Base-by-base conservation (phyloP, 1,140 invertebrate species). In the Bombus haemorrhoidalis region DNA sequence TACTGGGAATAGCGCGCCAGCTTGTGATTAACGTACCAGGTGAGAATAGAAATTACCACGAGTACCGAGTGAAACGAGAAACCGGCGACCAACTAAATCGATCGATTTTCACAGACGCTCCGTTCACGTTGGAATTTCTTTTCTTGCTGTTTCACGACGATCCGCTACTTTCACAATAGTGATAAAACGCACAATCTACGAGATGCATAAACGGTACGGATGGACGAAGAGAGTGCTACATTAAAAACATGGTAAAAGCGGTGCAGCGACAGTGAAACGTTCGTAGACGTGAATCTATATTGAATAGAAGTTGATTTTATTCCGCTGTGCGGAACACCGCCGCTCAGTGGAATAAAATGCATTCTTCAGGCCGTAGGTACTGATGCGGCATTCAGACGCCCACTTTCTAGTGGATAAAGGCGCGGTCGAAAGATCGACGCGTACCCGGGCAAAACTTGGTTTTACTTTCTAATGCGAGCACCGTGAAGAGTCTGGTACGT, bases 391-490 rank as follows among this genome's bases (percentile, higher is more conserved):
- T 73, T 32, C 39, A 43, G 41, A 47, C 71, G 81, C 34, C 32
- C 53, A 39, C 72, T 66, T 76, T 76, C 59, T 25, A 22, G 39
- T 6, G 41, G 18, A 15, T 12, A 32, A 32, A 73, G 22, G 43
- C 81, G 37, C n/a, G 80, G 69, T 25, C 28, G 72, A n/a, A 77
- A 10, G 62, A 77, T 66, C 80, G 80, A 82, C 72, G 73, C 43
- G 62, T 12, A 43, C 25, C 22, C n/a, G 43, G 18, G 18, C 25
- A 80, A 47, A 85, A 79, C 64, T 71, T 34, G 9, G 28, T 71
- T 72, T 85, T 72, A 64, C 83, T 85, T 85, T 85, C 66, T 72
- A 68, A 43, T 32, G 53, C 53, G 37, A 15, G 69, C 34, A 15
- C 41, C 32, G 34, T 28, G 81, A 3, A 47, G n/a, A 43, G 39